Conservation (phyloP, 2,113 vertebrate species). For the Tursiops truncatus region DNA sequence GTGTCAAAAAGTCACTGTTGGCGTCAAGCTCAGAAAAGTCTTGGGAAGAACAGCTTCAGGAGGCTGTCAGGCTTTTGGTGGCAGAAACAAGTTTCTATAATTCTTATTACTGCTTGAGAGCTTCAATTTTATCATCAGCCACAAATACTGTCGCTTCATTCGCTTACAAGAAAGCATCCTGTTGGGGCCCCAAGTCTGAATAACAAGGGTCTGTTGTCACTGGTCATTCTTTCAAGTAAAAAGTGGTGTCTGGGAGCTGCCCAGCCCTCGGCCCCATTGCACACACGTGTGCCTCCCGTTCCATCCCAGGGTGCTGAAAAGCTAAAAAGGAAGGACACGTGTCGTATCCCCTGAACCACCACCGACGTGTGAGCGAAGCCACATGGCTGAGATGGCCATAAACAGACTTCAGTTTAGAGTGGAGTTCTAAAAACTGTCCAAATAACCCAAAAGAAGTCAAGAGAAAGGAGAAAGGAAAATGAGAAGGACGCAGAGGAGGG, state of each 20-base stretch:
- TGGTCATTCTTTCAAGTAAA: fast-evolving
- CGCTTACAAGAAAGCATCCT: not conserved
- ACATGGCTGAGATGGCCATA: too few species aligned
- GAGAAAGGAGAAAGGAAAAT: too few species aligned
- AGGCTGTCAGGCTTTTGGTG: not conserved
- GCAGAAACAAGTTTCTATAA: not conserved
- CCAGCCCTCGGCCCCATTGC: too few species aligned
- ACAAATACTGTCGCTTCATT: not conserved
- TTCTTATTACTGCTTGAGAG: not conserved
- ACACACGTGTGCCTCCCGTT: too few species aligned
- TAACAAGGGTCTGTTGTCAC: not conserved
- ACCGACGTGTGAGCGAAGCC: too few species aligned
- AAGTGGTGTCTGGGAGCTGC: not conserved
- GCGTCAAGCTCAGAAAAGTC: not conserved
- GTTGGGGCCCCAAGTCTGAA: fast-evolving
- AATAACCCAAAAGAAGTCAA: too few species aligned
- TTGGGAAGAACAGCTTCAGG: not conserved
- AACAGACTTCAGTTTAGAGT: too few species aligned
- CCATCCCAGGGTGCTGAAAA: too few species aligned
- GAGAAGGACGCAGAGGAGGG: too few species aligned
- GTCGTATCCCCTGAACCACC: too few species aligned
- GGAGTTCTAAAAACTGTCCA: too few species aligned
- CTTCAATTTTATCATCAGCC: not conserved
- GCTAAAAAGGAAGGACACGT: too few species aligned
- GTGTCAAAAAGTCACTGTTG: not conserved